Percentiles rank a stretch among this genome's conserved stretches.
Evolutionary conservation across 2,113 vertebrate genomes (phyloP).

Genomic region (Microtus richardsoni): DNA sequence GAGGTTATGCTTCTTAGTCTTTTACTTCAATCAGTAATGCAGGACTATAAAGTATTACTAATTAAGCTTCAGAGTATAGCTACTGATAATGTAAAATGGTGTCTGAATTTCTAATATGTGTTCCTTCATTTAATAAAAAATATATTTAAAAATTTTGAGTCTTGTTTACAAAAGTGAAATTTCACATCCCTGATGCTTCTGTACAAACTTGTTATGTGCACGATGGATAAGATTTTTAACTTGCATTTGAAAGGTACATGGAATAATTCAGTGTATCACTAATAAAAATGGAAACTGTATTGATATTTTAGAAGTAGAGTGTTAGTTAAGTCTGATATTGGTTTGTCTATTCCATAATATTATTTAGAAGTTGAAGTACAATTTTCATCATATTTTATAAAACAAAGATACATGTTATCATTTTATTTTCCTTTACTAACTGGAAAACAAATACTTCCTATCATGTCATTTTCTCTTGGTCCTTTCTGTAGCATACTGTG

Average conservation of each 20-base stretch:
- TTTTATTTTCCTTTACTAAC: not conserved
- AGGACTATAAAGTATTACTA: constrained; percentile 10
- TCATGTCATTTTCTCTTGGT: not conserved
- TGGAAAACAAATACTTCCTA: not conserved
- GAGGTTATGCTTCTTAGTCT: constrained; percentile 12
- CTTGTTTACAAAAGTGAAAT: constrained; percentile 50
- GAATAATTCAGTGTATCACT: not conserved
- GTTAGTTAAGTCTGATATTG: constrained; percentile 1
- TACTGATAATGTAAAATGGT: constrained; percentile 19
- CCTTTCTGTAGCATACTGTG: not conserved
- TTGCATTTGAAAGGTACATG: not conserved
- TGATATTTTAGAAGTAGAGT: not conserved
- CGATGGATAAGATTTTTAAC: not conserved
- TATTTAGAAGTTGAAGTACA: not conserved
- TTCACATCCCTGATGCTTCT: not conserved
- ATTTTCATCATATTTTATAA: constrained; percentile 13
- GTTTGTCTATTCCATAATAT: not conserved
- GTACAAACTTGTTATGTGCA: not conserved
- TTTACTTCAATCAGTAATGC: constrained; percentile 47
- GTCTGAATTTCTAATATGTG: not conserved
- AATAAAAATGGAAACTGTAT: constrained; percentile 11
- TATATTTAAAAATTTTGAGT: not conserved
- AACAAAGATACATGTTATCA: not conserved
- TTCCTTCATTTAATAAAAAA: not conserved
- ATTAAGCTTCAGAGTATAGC: constrained; percentile 55